Evolutionary conservation across 1,140 invertebrate species (phyloP).

Genomic region (Cyrtorhinus lividipennis): DNA sequence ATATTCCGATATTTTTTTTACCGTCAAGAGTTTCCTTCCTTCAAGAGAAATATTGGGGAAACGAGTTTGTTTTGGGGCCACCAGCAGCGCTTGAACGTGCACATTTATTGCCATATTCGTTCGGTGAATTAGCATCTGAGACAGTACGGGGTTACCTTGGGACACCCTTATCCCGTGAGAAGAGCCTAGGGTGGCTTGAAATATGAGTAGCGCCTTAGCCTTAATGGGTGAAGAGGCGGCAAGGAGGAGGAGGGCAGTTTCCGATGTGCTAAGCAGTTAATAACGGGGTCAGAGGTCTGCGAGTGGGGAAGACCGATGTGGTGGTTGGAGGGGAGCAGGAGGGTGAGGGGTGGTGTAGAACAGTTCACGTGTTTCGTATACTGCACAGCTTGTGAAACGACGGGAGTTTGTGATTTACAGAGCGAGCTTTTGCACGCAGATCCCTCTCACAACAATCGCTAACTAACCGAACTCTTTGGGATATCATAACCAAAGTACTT

Average conservation of each 20-base stretch:
- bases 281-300: conserved; percentile 1
- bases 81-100: too few species aligned
- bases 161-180: neutral
- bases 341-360: too few species aligned
- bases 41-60: too few species aligned
- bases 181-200: neutral
- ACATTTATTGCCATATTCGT: neutral
- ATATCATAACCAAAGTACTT: conserved; percentile 8
- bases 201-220: neutral
- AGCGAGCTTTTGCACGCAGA: conserved; percentile 3
- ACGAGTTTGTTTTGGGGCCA: too few species aligned
- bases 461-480: neutral
- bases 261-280: conserved; percentile 9
- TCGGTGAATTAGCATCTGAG: neutral
- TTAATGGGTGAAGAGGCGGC: neutral
- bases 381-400: neutral
- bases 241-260: neutral
- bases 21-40: too few species aligned
- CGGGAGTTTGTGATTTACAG: neutral
- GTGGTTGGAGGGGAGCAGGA: neutral
- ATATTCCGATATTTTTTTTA: too few species aligned
- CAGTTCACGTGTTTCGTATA: conserved; percentile 1
- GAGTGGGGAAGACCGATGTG: neutral
- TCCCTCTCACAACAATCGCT: conserved; percentile 7
- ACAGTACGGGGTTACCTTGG: neutral